Evolutionary conservation across 2,888 invertebrate genomes (phyloP).

Genomic region (Dinocampus coccinellae): DNA sequence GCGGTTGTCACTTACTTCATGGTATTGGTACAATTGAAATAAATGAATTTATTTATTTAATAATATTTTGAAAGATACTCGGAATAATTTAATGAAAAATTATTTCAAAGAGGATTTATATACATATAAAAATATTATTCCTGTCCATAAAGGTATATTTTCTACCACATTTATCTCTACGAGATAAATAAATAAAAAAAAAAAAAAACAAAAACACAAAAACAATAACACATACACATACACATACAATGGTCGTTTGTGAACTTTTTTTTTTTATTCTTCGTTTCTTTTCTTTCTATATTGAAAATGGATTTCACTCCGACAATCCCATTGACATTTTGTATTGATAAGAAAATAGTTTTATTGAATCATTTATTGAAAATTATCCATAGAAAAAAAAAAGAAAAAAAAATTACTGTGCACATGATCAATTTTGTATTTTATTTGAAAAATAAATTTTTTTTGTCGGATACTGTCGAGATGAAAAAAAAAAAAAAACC

Average conservation of each 20-base stretch:
- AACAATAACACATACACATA: background rate
- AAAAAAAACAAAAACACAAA: background rate
- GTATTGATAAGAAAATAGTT: background rate
- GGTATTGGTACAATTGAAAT: conserved; percentile 91
- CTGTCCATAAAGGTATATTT: background rate
- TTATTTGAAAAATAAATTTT: too few species aligned
- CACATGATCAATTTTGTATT: too few species aligned
- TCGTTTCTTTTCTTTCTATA: background rate
- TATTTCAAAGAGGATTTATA: conserved; percentile 3
- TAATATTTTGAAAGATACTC: conserved; percentile 1
- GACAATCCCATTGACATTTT: background rate
- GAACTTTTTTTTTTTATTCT: background rate
- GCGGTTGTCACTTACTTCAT: conserved; percentile 92
- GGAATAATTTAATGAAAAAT: background rate
- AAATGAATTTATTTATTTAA: conserved; percentile 58
- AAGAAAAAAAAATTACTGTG: background rate
- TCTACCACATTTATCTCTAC: background rate
- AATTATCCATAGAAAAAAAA: background rate
- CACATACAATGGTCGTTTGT: too few species aligned
- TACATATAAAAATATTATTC: background rate
- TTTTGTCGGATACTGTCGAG: too few species aligned
- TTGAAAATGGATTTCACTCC: background rate
- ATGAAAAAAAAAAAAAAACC: too few species aligned
- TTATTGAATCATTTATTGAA: background rate
- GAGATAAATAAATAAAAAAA: background rate